These are phyloP conservation scores for Dynastes tityus DNA, from an alignment of 2,888 invertebrate genomes.

Conservation along the genomic window DNA sequence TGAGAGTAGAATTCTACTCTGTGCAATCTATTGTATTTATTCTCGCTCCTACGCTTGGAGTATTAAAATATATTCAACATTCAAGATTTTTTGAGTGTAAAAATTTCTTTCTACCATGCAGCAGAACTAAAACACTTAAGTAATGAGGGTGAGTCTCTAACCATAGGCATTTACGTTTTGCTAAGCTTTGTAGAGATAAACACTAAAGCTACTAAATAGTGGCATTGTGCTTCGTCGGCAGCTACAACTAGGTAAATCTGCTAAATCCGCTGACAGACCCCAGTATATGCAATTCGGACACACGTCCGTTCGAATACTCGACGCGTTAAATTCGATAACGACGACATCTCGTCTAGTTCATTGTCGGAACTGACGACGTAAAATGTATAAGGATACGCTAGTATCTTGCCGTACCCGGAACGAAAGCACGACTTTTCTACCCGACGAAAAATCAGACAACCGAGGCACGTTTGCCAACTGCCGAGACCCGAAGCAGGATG, in stretches of 20 bases:
- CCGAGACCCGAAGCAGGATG: slow-evolving; percentile 60
- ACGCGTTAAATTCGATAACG: slow-evolving; percentile 58
- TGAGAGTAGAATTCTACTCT: no score
- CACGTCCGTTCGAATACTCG: slow-evolving; percentile 33
- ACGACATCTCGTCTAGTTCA: slow-evolving; percentile 54
- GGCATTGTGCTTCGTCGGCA: background rate
- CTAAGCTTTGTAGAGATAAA: no score
- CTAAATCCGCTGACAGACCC: slow-evolving; percentile 32
- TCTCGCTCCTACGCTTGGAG: no score
- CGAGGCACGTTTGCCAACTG: slow-evolving; percentile 67
- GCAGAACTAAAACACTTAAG: no score
- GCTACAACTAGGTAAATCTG: slow-evolving; percentile 7
- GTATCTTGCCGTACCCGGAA: slow-evolving; percentile 57
- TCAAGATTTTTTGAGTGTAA: no score
- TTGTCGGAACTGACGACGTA: slow-evolving; percentile 60
- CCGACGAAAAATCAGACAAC: slow-evolving; percentile 66
- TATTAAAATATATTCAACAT: no score
- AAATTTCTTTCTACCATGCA: no score
- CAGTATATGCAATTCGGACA: slow-evolving; percentile 28
- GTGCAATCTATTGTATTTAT: no score
- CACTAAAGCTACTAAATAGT: background rate
- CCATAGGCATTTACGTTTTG: no score
- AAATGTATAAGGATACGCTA: slow-evolving; percentile 56
- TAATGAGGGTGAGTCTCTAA: no score
- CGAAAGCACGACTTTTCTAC: slow-evolving; percentile 65